Base-by-base conservation (phyloP, 2,888 invertebrate species). In the Rhogogaster chlorosoma region DNA sequence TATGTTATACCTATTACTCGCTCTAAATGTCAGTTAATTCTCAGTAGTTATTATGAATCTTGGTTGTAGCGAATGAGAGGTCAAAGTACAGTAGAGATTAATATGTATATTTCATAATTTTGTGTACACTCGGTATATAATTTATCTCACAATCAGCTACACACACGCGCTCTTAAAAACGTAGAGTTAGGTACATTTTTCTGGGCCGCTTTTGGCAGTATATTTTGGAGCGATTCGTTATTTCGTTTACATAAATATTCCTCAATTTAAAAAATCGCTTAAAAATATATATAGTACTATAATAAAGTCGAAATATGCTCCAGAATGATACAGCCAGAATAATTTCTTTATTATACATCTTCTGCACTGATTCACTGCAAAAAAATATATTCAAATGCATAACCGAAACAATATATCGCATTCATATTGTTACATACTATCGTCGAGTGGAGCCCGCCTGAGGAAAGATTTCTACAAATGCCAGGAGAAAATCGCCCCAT, bases 211-310 rank as follows among this genome's bases (percentile, higher is more conserved):
- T 49, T 67, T 77, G 75, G 75, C 75, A 77, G 75, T 77, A 49
- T 49, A 78, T 78, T 57, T 78, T 78, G 78, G 78, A 78, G 78
- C 57, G 57, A 78, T 57, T 78, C 78, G 22, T 78, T 57, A 29
- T 36, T 57, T 36, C 0, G 57, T 49, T 38, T 26, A n/a, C 32
- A 61, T 36, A 38, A 80, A 80, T 80, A 80, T 80, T 6, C 36
- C 61, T 38, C 38, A 61, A 53, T 53, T 77, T 53, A 18, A 53
- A 77, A 53, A 80, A 10, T 80, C 38, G 57, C 80, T 80, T 80
- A 61, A 80, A 80, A 61, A 80, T 80, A 61, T 80, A 80, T 57
- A 57, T 77, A 53, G 77, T 77, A 77, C 53, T 77, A 77, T 53
- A 32, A 77, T 61, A 80, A 61, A 38, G 22, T 80, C 26, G 61